phyloP scores from a whole-genome alignment of 2,888 invertebrate species.

The Diarsia brunnea region DNA sequence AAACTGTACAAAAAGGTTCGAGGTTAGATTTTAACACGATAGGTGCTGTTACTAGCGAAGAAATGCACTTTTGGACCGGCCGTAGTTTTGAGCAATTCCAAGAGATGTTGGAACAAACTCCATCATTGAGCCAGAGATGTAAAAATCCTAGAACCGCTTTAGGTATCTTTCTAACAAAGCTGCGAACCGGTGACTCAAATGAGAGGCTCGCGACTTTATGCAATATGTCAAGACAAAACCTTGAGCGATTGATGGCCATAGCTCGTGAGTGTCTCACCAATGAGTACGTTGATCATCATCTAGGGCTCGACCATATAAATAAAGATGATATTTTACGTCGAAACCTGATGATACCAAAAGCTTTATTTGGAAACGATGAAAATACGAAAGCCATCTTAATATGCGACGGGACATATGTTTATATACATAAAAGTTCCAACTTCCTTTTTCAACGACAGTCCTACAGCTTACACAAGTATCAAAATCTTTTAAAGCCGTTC shows the following conservation, averaged over 20 bases:
- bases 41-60: slow-evolving; percentile 3
- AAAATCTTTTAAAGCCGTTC: not conserved
- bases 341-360: slow-evolving; percentile 16
- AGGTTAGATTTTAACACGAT: slow-evolving; percentile 19
- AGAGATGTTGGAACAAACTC: slow-evolving; percentile 21
- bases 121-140: slow-evolving; percentile 5
- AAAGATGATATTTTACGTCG: slow-evolving; percentile 6
- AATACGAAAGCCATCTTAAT: slow-evolving; percentile 21
- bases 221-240: slow-evolving; percentile 18
- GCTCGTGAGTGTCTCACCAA: slow-evolving; percentile 11
- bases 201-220: slow-evolving; percentile 17
- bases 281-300: slow-evolving; percentile 7
- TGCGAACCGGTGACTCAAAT: slow-evolving; percentile 13
- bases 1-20: slow-evolving; percentile 15
- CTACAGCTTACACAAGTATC: not conserved
- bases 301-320: slow-evolving; percentile 22
- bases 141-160: slow-evolving; percentile 13
- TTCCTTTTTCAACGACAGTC: not conserved
- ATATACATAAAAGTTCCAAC: slow-evolving; percentile 10
- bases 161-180: slow-evolving; percentile 14
- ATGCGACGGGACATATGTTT: slow-evolving; percentile 14
- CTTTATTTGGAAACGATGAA: slow-evolving; percentile 23
- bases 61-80: slow-evolving; percentile 21
- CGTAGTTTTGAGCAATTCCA: slow-evolving; percentile 8
- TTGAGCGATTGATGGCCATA: slow-evolving; percentile 11